Evolutionary conservation across 2,113 vertebrate genomes (phyloP), one percentile per base, ranked within the genome.

Genomic region (Nycticebus coucang): DNA sequence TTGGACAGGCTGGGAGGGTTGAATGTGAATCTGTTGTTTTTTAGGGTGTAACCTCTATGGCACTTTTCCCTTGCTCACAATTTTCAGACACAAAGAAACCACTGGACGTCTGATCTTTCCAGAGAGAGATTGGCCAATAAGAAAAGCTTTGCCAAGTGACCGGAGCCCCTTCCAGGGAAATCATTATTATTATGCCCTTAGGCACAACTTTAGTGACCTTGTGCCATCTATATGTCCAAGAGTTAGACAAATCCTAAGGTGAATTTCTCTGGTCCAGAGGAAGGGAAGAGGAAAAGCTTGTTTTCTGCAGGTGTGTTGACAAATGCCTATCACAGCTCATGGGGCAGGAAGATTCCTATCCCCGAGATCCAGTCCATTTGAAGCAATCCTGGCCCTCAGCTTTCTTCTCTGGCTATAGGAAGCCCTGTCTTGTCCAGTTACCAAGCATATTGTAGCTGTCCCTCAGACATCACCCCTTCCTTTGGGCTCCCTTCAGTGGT

Each of bases 231-330:
- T 7, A 26, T 2, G 18, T 4, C 26, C 2, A 53, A 33, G 75
- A 8, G 7, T 19, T 59, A 41, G 21, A 59, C 0, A 5, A 9
- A 33, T 15, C 4, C 1, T 74, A 1, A 26, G 50, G 2, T 12
- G 2, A 24, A 2, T 60, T 66, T 66, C 53, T 71, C 79, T 24
- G 7, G 7, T 45, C 14, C 4, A 11, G 4, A 8, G 33, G 12
- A 45, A 35, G 0, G 1, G n/a, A 28, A 4, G 0, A 12, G 69
- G 12, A 55, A 0, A 7, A 57, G 26, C 7, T 28, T 72, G 8
- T 60, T 45, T 18, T 64, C 60, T 12, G 2, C 33, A 17, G 30
- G 1, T 3, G n/a, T 33, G 0, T 68, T 33, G 41, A 15, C 18
- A 22, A 7, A 0, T 18, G 1, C 15, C 15, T 12, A 26, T 53